phyloP scores from a whole-genome alignment of 2,888 invertebrate species.

The Ectemnius lituratus region DNA sequence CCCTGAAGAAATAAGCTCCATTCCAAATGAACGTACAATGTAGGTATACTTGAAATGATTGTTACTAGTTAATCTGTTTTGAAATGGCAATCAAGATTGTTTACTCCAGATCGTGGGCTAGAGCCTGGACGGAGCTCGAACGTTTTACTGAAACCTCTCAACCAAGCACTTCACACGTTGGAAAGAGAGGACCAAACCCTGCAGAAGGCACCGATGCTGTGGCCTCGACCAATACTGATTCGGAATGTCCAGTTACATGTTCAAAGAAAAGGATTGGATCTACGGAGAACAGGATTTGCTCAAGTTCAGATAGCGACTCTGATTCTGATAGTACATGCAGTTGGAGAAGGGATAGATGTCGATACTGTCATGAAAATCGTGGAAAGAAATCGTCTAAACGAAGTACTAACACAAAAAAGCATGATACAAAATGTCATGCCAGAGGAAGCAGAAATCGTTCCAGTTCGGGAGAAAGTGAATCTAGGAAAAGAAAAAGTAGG shows the following conservation, averaged over 20 bases:
- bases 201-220: neutral
- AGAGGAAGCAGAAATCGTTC: slow-evolving; percentile 41
- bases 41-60: slow-evolving; percentile 25
- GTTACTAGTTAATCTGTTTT: neutral
- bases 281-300: neutral
- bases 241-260: neutral
- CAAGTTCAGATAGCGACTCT: slow-evolving; percentile 38
- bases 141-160: slow-evolving; percentile 30
- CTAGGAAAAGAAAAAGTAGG: slow-evolving; percentile 33
- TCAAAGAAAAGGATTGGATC: too few relatives aligned
- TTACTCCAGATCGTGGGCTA: neutral
- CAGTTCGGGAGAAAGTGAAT: slow-evolving; percentile 52
- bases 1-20: slow-evolving; percentile 42
- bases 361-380: slow-evolving; percentile 21
- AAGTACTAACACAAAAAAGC: slow-evolving; percentile 31
- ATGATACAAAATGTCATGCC: slow-evolving; percentile 45
- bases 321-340: slow-evolving; percentile 60
- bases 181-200: slow-evolving; percentile 15
- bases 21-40: slow-evolving; percentile 40
- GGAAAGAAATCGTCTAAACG: slow-evolving; percentile 48
- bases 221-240: neutral
- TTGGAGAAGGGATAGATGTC: slow-evolving; percentile 36
- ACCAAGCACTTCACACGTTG: slow-evolving; percentile 51
- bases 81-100: neutral
- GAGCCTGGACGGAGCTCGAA: slow-evolving; percentile 6